phyloP scores from a whole-genome alignment of 2,888 invertebrate genomes.

The Calameuta idolon region DNA sequence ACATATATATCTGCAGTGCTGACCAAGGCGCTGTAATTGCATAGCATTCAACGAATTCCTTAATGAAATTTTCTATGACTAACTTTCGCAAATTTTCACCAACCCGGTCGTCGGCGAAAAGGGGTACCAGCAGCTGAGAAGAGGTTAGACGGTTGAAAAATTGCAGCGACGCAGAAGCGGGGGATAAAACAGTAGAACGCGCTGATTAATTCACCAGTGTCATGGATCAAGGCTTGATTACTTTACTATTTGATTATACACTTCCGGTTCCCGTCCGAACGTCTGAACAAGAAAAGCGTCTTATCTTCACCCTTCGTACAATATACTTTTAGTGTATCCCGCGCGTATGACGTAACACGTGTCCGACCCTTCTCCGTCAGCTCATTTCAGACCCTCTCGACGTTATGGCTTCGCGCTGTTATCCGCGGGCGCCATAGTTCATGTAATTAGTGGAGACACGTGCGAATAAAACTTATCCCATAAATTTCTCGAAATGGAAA shows the following conservation, averaged over 20 bases:
- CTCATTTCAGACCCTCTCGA: not conserved
- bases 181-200: not conserved
- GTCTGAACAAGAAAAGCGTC: not conserved
- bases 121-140: not conserved
- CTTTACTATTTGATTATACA: not conserved
- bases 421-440: constrained; percentile 17
- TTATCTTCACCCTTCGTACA: not conserved
- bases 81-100: constrained; percentile 23
- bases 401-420: constrained; percentile 11
- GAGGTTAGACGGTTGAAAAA: not conserved
- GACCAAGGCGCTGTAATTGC: constrained; percentile 31
- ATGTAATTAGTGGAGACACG: constrained; percentile 40
- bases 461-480: constrained; percentile 45
- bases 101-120: not conserved
- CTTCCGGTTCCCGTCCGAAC: not conserved
- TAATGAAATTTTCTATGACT: constrained; percentile 41
- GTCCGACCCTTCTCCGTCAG: not conserved
- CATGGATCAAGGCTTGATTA: not conserved
- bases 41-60: constrained; percentile 35
- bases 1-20: not conserved
- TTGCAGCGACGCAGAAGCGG: not conserved
- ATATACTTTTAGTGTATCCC: not conserved
- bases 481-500: constrained; percentile 49
- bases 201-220: not conserved
- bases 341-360: not conserved